Evolutionary conservation across 1,140 invertebrate species (phyloP).

Genomic region (Asbolus verrucosus): DNA sequence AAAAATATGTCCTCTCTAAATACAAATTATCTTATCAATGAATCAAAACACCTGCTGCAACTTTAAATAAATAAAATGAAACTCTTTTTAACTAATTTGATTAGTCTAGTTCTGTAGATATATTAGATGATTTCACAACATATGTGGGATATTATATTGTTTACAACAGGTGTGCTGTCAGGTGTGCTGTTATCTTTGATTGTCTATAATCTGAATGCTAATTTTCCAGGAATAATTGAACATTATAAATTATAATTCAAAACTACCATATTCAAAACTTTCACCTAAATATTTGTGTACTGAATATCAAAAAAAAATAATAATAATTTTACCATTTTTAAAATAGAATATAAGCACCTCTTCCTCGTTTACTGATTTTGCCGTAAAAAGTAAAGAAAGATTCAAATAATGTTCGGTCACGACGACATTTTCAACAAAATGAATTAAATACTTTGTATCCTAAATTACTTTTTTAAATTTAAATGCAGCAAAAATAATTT

Average conservation of each 20-base stretch:
- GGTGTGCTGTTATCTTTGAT: constrained; percentile 1
- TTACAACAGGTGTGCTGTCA: not conserved
- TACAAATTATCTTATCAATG: constrained; percentile 7
- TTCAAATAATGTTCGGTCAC: too few species aligned
- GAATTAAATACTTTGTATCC: too few species aligned
- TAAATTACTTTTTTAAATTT: too few species aligned
- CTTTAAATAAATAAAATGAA: too few species aligned
- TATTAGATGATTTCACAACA: constrained; percentile 20
- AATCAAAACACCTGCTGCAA: constrained; percentile 14
- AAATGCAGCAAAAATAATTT: too few species aligned
- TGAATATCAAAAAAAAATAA: constrained; percentile 15
- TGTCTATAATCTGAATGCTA: constrained; percentile 18
- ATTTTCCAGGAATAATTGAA: constrained; percentile 14
- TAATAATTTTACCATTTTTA: too few species aligned
- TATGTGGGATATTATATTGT: too few species aligned
- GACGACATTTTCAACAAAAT: too few species aligned
- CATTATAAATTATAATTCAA: constrained; percentile 6
- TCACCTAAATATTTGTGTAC: constrained; percentile 3
- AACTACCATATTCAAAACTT: constrained; percentile 3
- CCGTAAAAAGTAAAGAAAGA: too few species aligned
- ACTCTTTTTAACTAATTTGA: constrained; percentile 7
- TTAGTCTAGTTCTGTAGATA: not conserved
- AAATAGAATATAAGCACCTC: too few species aligned
- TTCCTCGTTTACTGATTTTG: too few species aligned
- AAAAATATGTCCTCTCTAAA: not conserved